phyloP scores from a whole-genome alignment of 2,888 invertebrate species.

The Hirtodrosophila duncani region DNA sequence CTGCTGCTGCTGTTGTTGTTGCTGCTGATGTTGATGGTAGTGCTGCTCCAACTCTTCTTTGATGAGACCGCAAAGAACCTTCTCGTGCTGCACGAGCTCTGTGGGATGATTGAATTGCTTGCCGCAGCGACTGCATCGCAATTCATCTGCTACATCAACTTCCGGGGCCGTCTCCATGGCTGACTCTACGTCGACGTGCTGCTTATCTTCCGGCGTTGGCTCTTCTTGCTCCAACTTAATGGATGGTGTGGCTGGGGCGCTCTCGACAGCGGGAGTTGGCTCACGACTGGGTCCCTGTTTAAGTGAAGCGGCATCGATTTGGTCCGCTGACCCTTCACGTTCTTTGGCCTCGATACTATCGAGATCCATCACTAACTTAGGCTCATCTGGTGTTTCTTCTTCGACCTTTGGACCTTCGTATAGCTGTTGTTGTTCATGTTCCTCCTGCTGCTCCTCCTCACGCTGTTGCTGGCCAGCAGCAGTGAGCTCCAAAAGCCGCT shows the following conservation, averaged over 20 bases:
- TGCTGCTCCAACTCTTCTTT: conserved; percentile 79
- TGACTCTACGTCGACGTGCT: conserved; percentile 4
- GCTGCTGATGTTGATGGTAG: conserved; percentile 54
- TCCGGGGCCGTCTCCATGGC: conserved; percentile 5
- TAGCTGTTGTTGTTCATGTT: conserved; percentile 20
- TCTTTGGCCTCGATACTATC: conserved; percentile 78
- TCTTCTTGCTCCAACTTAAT: conserved; percentile 47
- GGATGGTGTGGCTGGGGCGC: conserved; percentile 22
- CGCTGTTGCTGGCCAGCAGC: conserved; percentile 76
- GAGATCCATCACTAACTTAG: conserved; percentile 85
- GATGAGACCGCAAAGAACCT: conserved; percentile 80
- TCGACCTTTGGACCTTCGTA: conserved; percentile 48
- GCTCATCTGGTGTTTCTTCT: conserved; percentile 76
- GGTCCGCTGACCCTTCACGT: conserved; percentile 6
- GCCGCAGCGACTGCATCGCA: conserved; percentile 82
- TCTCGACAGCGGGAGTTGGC: conserved; percentile 69
- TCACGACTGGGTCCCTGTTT: conserved; percentile 52
- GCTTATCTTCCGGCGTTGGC: conserved; percentile 62
- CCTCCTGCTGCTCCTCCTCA: conserved; percentile 29
- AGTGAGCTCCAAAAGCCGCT: conserved; percentile 76
- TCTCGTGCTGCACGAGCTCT: conserved; percentile 86
- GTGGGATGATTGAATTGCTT: conserved; percentile 81
- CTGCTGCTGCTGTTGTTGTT: conserved; percentile 41
- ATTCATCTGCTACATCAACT: conserved; percentile 39
- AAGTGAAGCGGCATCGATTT: conserved; percentile 11